These are phyloP conservation scores for Gallinago paraguaiae DNA, from an alignment of 2,113 vertebrate species.

Conservation along the genomic window DNA sequence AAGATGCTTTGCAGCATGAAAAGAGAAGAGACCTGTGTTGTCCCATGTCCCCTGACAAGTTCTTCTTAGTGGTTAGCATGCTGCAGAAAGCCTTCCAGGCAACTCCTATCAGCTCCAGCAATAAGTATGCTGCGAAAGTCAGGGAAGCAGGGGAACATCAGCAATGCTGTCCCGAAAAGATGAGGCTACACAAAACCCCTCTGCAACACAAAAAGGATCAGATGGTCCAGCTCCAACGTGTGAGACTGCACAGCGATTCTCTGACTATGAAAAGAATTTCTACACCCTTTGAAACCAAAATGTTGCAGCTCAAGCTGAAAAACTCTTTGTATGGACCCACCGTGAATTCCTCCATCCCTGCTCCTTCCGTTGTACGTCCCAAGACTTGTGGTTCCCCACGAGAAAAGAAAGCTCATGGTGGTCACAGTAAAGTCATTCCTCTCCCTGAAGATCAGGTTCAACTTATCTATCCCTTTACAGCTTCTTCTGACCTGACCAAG, in stretches of 20 bases:
- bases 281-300: constrained; percentile 60
- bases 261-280: constrained; percentile 37
- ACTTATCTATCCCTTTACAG: neutral
- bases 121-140: constrained; percentile 30
- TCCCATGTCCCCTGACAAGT: constrained; percentile 40
- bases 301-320: constrained; percentile 53
- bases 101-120: constrained; percentile 35
- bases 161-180: neutral
- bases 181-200: neutral
- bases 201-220: neutral
- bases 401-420: neutral
- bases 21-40: constrained; percentile 47
- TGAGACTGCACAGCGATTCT: neutral
- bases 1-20: neutral
- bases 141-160: constrained; percentile 4
- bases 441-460: neutral
- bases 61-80: constrained; percentile 71
- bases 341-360: constrained; percentile 65
- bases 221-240: neutral
- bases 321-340: constrained; percentile 42
- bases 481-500: neutral
- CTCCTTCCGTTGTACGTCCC: constrained; percentile 24
- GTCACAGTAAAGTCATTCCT: neutral
- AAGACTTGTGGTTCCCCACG: neutral
- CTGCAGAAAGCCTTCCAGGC: constrained; percentile 50